These are phyloP conservation scores for Hippocampus kuda DNA, from an alignment of 2,797 vertebrate species.

Conservation along the genomic window DNA sequence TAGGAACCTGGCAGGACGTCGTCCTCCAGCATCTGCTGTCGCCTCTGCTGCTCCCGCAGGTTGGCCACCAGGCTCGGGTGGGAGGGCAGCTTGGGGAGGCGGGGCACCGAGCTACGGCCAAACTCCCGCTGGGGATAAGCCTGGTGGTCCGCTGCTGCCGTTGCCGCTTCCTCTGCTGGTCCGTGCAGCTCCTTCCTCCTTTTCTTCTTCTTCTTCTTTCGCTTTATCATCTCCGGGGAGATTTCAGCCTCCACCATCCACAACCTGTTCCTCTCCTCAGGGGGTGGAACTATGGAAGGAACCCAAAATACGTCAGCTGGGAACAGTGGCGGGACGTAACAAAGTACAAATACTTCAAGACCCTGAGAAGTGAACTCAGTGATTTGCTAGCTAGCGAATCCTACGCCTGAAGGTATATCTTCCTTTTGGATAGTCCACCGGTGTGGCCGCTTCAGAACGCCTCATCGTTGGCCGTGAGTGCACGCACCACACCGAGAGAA, in stretches of 20 bases:
- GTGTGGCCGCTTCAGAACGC: too few relatives aligned
- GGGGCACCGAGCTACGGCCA: constrained; percentile 72
- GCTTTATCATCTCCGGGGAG: constrained; percentile 82
- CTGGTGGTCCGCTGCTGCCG: constrained; percentile 16
- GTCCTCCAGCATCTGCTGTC: constrained; percentile 54
- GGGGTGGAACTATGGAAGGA: constrained; percentile 71
- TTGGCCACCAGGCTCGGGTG: constrained; percentile 77
- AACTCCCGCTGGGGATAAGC: constrained; percentile 34
- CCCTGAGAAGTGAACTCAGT: neutral
- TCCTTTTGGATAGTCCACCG: too few relatives aligned
- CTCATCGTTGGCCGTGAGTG: too few relatives aligned
- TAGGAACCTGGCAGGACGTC: constrained; percentile 69
- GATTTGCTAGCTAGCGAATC: too few relatives aligned
- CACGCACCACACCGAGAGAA: too few relatives aligned
- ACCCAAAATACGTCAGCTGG: neutral
- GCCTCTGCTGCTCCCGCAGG: constrained; percentile 49
- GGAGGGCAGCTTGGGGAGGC: constrained; percentile 78
- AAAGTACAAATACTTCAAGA: neutral
- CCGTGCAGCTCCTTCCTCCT: constrained; percentile 77
- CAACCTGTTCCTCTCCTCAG: constrained; percentile 76
- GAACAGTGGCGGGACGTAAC: neutral
- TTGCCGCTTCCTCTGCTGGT: constrained; percentile 26
- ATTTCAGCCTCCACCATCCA: constrained; percentile 89
- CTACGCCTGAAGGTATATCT: too few relatives aligned
- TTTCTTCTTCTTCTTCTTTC: constrained; percentile 81